Percentiles rank a stretch among this genome's conserved stretches.
phyloP scores from a whole-genome alignment of 1,140 invertebrate genomes.

The Marisa cornuarietis region DNA sequence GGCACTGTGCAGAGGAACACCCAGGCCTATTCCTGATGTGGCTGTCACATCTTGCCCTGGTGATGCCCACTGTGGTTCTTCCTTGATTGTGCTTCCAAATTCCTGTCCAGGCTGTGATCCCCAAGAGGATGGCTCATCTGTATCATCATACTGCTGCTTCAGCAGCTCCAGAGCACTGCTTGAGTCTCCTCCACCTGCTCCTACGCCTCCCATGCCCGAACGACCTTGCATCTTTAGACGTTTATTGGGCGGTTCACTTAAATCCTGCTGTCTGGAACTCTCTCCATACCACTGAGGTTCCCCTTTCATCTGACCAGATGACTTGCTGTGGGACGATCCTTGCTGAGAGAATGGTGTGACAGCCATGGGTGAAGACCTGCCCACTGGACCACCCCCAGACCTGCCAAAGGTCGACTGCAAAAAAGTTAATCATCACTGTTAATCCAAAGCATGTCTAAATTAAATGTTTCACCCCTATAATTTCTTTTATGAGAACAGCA shows the following conservation, averaged over 20 bases:
- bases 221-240: constrained; percentile 26
- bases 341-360: background rate
- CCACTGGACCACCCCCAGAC: too few species aligned
- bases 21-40: background rate
- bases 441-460: too few species aligned
- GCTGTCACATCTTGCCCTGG: constrained; percentile 3
- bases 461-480: too few species aligned
- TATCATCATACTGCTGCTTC: constrained; percentile 42
- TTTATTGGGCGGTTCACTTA: constrained; percentile 28
- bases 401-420: too few species aligned
- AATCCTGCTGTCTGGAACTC: constrained; percentile 1
- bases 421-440: too few species aligned
- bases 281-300: constrained; percentile 16
- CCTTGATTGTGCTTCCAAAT: constrained; percentile 2
- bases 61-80: constrained; percentile 8
- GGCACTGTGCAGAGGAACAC: constrained; percentile 8
- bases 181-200: constrained; percentile 4
- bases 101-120: constrained; percentile 9
- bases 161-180: constrained; percentile 43
- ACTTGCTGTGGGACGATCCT: background rate
- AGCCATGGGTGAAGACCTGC: background rate
- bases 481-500: too few species aligned
- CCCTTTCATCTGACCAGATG: background rate
- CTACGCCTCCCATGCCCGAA: background rate
- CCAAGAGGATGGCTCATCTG: constrained; percentile 18